Conservation (phyloP, 2,888 invertebrate genomes). For the Marasmarcha lunaedactyla region DNA sequence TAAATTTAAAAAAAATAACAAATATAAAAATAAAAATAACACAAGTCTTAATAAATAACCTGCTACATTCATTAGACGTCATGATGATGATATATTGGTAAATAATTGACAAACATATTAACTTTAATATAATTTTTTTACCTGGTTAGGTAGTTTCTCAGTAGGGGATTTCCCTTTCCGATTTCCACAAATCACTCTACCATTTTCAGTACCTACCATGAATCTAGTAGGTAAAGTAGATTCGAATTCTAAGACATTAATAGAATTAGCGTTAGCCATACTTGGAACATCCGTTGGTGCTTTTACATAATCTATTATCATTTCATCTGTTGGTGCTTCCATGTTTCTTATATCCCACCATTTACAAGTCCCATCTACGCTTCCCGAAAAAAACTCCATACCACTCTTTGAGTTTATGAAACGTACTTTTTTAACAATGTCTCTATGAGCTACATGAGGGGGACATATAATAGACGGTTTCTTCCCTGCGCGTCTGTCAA, state of each 20-base stretch:
- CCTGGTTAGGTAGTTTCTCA: slow-evolving; percentile 73
- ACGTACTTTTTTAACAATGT: slow-evolving; percentile 84
- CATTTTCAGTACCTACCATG: slow-evolving; percentile 79
- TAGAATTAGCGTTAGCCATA: slow-evolving; percentile 69
- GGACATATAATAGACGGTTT: slow-evolving; percentile 76
- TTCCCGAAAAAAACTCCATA: slow-evolving; percentile 91
- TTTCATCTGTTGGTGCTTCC: slow-evolving; percentile 72
- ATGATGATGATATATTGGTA: too few relatives aligned
- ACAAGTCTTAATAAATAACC: too few relatives aligned
- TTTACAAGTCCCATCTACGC: slow-evolving; percentile 88
- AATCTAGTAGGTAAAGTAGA: slow-evolving; percentile 80
- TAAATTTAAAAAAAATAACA: too few relatives aligned
- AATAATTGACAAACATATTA: too few relatives aligned
- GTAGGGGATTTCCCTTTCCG: slow-evolving; percentile 76
- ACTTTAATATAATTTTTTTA: slow-evolving; percentile 24
- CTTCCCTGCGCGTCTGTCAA: slow-evolving; percentile 83
- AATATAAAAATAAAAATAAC: too few relatives aligned
- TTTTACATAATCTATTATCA: slow-evolving; percentile 75
- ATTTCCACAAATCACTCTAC: slow-evolving; percentile 74
- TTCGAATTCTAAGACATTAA: slow-evolving; percentile 77
- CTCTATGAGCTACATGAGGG: slow-evolving; percentile 86
- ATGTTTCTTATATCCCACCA: slow-evolving; percentile 83
- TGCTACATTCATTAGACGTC: too few relatives aligned
- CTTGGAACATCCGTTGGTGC: slow-evolving; percentile 55
- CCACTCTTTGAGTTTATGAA: slow-evolving; percentile 95